These are phyloP conservation scores for Platygyra sinensis DNA, from an alignment of 64 coral and sea anemone species.

Conservation along the genomic window DNA sequence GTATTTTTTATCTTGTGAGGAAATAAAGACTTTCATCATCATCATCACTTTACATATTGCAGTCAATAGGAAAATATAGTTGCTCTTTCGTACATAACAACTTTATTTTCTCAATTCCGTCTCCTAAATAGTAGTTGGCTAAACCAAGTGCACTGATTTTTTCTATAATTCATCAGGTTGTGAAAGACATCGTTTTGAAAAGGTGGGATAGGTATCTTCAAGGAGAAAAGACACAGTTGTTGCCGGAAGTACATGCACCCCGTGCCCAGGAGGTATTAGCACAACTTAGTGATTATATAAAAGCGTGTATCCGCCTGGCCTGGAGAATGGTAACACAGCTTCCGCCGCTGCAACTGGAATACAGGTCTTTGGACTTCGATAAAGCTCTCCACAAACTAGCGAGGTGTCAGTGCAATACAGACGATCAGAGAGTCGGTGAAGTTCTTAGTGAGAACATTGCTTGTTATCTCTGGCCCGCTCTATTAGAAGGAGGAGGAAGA, in stretches of 20 bases:
- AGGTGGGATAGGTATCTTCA: not conserved
- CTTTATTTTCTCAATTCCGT: too few relatives aligned
- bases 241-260: not conserved
- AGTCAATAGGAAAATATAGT: too few relatives aligned
- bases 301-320: not conserved
- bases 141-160: not conserved
- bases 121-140: not conserved
- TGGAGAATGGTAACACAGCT: slow-evolving; percentile 8
- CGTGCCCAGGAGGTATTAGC: not conserved
- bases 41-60: too few relatives aligned
- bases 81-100: too few relatives aligned
- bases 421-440: not conserved
- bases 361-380: not conserved
- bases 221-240: not conserved
- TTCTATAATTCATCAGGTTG: not conserved
- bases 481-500: not conserved
- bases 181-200: not conserved
- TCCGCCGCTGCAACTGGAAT: not conserved
- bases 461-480: slow-evolving; percentile 11
- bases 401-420: not conserved
- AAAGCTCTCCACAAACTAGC: not conserved
- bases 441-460: not conserved
- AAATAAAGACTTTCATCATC: too few relatives aligned
- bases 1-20: too few relatives aligned
- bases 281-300: not conserved